Conservation (phyloP, 2,888 invertebrate species). For the Caenorhabditis wallacei region DNA sequence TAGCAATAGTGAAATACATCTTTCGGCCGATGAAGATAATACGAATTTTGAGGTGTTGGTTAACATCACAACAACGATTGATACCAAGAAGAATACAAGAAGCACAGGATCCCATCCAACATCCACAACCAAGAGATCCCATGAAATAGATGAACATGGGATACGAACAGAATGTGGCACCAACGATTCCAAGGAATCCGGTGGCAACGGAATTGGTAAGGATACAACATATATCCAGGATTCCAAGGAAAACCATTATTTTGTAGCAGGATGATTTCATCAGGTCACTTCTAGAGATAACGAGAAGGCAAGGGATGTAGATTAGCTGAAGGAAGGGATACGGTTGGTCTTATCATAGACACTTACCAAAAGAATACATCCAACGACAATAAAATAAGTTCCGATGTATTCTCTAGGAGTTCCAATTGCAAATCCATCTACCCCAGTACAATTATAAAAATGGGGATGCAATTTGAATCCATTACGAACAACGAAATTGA, state of each 20-base stretch:
- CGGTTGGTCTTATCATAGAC: neutral
- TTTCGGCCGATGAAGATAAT: slow-evolving; percentile 22
- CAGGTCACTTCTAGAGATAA: slow-evolving; percentile 51
- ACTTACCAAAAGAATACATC: slow-evolving; percentile 46
- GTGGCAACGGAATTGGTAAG: slow-evolving; percentile 52
- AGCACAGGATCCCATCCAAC: slow-evolving; percentile 43
- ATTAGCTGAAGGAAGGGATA: slow-evolving; percentile 22
- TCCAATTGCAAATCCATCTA: slow-evolving; percentile 35
- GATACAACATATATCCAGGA: slow-evolving; percentile 60
- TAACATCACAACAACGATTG: slow-evolving; percentile 40
- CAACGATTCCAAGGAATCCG: slow-evolving; percentile 52
- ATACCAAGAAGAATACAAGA: slow-evolving; percentile 37
- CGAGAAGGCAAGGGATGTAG: slow-evolving; percentile 57
- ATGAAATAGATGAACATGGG: slow-evolving; percentile 55
- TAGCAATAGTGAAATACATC: slow-evolving; percentile 4
- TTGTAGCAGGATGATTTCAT: slow-evolving; percentile 65
- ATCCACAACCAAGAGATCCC: slow-evolving; percentile 55
- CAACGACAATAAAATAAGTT: slow-evolving; percentile 41
- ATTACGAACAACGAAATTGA: slow-evolving; percentile 25
- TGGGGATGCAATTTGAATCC: slow-evolving; percentile 13
- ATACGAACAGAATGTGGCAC: slow-evolving; percentile 57
- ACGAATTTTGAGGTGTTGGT: slow-evolving; percentile 13
- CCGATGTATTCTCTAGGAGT: slow-evolving; percentile 47
- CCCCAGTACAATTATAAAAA: slow-evolving; percentile 14
- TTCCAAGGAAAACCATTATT: slow-evolving; percentile 59